Evolutionary conservation across 2,888 invertebrate species (phyloP), one percentile per base, ranked within the genome.

Genomic region (Teleiodes luculella): DNA sequence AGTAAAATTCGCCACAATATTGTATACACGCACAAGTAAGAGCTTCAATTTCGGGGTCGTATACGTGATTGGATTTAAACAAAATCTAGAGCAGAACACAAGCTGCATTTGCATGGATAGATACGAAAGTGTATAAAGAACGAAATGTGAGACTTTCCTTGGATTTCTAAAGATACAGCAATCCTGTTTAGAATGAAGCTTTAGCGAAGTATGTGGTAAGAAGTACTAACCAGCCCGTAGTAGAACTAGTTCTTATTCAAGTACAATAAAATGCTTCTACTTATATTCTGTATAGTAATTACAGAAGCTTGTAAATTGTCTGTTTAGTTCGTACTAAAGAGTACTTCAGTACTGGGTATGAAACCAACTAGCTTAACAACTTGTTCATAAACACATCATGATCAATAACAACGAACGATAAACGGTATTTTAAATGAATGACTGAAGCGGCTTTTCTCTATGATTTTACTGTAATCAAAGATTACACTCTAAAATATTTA

Each of bases 31-130:
- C 61, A 66, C 64, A 66, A 68, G 66, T 63, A 65, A 58, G 61
- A 54, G 59, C 58, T 58, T 63, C 64, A 63, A 56, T 68, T 74
- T 78, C 74, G 61, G 69, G 78, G 78, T 76, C 78, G 72, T 60
- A 72, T 74, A 81, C 83, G 83, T 86, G 86, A 74, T 77, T 72
- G 63, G 79, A 61, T 72, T 80, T 70, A 69, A 59, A 59, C 63
- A 62, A 62, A 71, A 72, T 70, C 71, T 66, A 64, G 66, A 72
- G 64, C 66, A 66, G 60, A 66, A 67, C 63, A 58, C 58, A 28
- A 65, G 64, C 60, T 66, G 64, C 65, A 72, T 70, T 71, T 73
- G 68, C 68, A 62, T 62, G 65, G 67, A 69, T 71, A 68, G 65
- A 64, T 69, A 74, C 65, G 74, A 73, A 76, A 76, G 67, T 68